Percentiles rank a stretch among this genome's conserved stretches.
Evolutionary conservation across 1,140 invertebrate species (phyloP).

Genomic region (Bombus impatiens): DNA sequence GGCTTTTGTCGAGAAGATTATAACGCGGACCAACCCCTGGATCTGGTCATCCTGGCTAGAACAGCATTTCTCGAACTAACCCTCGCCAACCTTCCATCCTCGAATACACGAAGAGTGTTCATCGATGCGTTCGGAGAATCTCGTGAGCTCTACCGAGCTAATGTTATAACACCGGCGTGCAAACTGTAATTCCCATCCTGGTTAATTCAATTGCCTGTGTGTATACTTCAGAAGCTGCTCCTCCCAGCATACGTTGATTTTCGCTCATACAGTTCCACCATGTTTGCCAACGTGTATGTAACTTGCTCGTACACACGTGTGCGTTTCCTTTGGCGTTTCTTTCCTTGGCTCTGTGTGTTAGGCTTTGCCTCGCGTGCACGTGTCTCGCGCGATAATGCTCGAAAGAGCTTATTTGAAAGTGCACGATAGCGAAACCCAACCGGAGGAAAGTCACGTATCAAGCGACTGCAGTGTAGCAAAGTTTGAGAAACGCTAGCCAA

Average conservation of each 20-base stretch:
- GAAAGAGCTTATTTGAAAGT: background rate
- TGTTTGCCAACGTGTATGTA: background rate
- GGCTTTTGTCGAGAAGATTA: conserved; percentile 74
- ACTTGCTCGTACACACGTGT: background rate
- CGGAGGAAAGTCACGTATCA: conserved; percentile 33
- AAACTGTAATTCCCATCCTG: conserved; percentile 2
- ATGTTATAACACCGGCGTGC: conserved; percentile 9
- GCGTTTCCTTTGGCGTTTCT: background rate
- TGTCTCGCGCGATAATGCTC: background rate
- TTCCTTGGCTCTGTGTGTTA: too few species aligned
- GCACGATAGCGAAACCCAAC: background rate
- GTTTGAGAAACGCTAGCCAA: conserved; percentile 17
- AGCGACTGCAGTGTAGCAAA: background rate
- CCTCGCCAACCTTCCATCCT: too few species aligned
- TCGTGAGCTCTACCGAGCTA: background rate
- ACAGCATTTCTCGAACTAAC: conserved; percentile 24
- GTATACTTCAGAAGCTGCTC: background rate
- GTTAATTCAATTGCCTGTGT: background rate
- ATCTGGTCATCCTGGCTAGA: background rate
- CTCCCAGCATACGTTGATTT: background rate
- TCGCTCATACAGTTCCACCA: background rate
- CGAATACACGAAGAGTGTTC: background rate
- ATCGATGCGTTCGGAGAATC: background rate
- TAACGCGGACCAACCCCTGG: conserved; percentile 58
- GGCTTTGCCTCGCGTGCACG: background rate